phyloP scores from a whole-genome alignment of 2,797 vertebrate genomes.

The Myotis pilosus region DNA sequence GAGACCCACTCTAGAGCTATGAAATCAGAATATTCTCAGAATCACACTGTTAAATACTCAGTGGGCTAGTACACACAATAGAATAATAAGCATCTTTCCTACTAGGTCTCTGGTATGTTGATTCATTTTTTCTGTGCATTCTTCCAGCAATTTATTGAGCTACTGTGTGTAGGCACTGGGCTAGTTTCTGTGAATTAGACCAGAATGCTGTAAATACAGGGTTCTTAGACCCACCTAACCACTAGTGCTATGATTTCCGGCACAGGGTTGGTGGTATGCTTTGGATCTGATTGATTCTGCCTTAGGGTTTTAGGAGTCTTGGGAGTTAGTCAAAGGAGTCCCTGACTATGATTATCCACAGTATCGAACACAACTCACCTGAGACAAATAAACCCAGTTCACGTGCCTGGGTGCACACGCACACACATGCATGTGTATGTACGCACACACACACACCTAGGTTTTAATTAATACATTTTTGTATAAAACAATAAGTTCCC shows the following conservation, averaged over 20 bases:
- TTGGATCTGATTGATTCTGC: neutral
- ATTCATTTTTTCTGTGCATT: neutral
- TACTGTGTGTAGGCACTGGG: neutral
- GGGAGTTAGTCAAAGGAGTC: neutral
- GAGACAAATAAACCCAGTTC: neutral
- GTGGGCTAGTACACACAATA: neutral
- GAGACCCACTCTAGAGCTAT: neutral
- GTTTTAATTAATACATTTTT: slow-evolving; percentile 25
- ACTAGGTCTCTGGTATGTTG: neutral
- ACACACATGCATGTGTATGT: neutral
- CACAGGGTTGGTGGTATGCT: neutral
- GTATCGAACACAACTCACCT: neutral
- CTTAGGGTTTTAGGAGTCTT: neutral
- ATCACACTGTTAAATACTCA: neutral
- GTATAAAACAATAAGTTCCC: neutral
- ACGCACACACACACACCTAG: neutral
- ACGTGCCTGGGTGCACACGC: rapidly evolving
- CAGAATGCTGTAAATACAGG: neutral
- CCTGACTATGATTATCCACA: neutral
- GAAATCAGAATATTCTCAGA: slow-evolving; percentile 20
- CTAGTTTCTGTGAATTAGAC: neutral
- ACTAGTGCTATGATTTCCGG: neutral
- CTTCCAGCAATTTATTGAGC: neutral
- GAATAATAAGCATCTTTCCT: neutral
- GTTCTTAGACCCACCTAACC: neutral